Evolutionary conservation across 1,140 invertebrate genomes (phyloP), one percentile per base, ranked within the genome.

Genomic region (Heliothis subflexa): DNA sequence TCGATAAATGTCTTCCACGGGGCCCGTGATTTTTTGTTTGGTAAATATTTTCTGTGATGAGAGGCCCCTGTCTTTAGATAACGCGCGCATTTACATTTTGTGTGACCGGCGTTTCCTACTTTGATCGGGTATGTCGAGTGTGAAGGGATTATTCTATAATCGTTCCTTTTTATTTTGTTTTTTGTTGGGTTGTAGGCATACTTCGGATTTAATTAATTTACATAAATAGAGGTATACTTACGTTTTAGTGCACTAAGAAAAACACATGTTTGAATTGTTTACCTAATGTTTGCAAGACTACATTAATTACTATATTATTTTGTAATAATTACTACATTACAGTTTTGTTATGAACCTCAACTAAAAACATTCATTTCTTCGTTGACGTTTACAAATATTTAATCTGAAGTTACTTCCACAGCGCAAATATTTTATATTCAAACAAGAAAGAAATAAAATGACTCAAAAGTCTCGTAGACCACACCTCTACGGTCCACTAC

Each of bases 31-130:
- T 89, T 84, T 83, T 68, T 89, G 85, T 91, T 91, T 85, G 79
- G 89, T 92, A 92, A 93, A 93, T 93, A 92, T 93, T 93, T 93
- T 85, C 81, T 80, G 82, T 89, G 88, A 91, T 85, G 87, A 88
- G 75, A 82, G 84, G 83, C 78, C 86, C 78, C 68, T 50, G 61
- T 76, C 87, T 88, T 87, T n/a, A 66, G 74, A 77, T 76, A 76
- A 89, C 89, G 82, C 57, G 13, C 40, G 61, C 77, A 85, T 85
- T 85, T 78, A 83, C 80, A 83, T 81, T 83, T 83, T 82, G 64
- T 78, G 80, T 80, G 79, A 81, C 55, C 78, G 79, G 73, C 70
- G 75, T 82, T 50, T 68, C 61, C 61, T 18, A 64, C 61, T 64
- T 64, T 64, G 33, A 64, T 64, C 61, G 61, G 16, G 11, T 40